Percentiles rank a stretch among this genome's conserved stretches.
Conservation (phyloP, 2,888 invertebrate species). For the Dimorphilus gyrociliatus region DNA sequence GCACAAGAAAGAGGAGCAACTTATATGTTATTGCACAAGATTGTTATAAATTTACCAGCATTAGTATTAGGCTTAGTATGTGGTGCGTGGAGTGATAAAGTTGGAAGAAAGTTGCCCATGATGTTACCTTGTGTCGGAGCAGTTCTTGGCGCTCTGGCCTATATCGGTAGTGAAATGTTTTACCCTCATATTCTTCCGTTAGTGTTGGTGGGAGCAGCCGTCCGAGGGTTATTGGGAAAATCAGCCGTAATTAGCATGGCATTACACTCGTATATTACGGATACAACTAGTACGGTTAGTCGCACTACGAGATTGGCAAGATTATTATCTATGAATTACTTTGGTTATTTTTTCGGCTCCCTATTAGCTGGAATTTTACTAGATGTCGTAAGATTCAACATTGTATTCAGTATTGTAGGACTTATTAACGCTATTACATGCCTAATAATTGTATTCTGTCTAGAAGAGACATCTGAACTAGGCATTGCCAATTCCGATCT, state of each 20-base stretch:
- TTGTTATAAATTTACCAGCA: slow-evolving; percentile 33
- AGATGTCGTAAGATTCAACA: slow-evolving; percentile 12
- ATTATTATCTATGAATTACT: slow-evolving; percentile 33
- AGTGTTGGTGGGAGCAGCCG: slow-evolving; percentile 22
- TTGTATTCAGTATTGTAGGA: slow-evolving; percentile 20
- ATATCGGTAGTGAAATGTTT: slow-evolving; percentile 17
- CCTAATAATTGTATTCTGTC: slow-evolving; percentile 16
- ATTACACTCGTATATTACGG: slow-evolving; percentile 33
- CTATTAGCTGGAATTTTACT: slow-evolving; percentile 20
- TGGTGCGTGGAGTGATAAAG: slow-evolving; percentile 34
- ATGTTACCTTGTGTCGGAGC: slow-evolving; percentile 27
- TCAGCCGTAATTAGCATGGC: slow-evolving; percentile 37
- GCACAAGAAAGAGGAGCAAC: slow-evolving; percentile 21
- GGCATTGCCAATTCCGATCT: too few relatives aligned
- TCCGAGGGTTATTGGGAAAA: slow-evolving; percentile 32
- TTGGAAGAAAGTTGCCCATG: slow-evolving; percentile 29
- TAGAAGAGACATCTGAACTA: slow-evolving; percentile 15
- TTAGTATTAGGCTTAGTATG: slow-evolving; percentile 32
- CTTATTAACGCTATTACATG: slow-evolving; percentile 21
- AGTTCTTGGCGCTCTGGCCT: slow-evolving; percentile 17
- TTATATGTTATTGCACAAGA: slow-evolving; percentile 27
- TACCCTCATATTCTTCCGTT: slow-evolving; percentile 12
- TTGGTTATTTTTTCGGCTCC: slow-evolving; percentile 30
- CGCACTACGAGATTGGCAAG: slow-evolving; percentile 26
- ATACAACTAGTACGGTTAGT: slow-evolving; percentile 21